phyloP scores from a whole-genome alignment of 2,797 vertebrate genomes.

The Tenualosa ilisha region DNA sequence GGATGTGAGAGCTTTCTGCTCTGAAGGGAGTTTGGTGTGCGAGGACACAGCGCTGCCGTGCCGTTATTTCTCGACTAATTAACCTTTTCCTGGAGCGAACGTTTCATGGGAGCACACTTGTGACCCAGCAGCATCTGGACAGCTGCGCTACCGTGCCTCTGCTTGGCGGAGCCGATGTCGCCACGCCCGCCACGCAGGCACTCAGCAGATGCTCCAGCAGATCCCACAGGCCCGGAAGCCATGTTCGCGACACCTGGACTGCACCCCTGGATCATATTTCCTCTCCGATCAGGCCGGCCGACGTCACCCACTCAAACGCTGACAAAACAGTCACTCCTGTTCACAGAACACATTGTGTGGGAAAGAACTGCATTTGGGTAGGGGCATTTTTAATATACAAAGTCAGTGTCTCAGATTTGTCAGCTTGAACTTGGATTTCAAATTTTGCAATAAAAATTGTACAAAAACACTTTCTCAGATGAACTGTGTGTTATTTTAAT shows the following conservation, averaged over 20 bases:
- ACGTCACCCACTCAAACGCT: not conserved
- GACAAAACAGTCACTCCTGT: not conserved
- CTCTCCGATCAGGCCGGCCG: conserved; percentile 34
- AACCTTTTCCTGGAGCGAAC: conserved; percentile 38
- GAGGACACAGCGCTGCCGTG: conserved; percentile 11
- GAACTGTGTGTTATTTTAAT: too few species aligned
- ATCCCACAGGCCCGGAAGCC: conserved; percentile 58
- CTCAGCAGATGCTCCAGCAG: conserved; percentile 73
- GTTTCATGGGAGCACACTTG: conserved; percentile 25
- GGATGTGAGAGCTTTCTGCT: conserved; percentile 17
- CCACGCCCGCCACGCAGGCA: conserved; percentile 56
- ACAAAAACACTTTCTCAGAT: too few species aligned
- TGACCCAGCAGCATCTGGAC: conserved; percentile 41
- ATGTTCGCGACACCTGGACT: conserved; percentile 65
- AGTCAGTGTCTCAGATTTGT: not conserved
- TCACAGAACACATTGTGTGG: not conserved
- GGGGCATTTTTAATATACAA: not conserved
- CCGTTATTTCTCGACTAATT: conserved; percentile 41
- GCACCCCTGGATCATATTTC: conserved; percentile 47
- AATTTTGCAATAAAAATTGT: not conserved
- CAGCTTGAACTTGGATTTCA: not conserved
- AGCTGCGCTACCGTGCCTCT: conserved; percentile 35
- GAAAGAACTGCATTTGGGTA: not conserved
- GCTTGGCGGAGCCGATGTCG: conserved; percentile 34
- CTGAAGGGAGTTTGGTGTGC: conserved; percentile 6